A percentile compares a stretch with the other conserved stretches of the same genome.
Conservation (phyloP, 2,797 vertebrate genomes). For the Toxotes lorentzi region DNA sequence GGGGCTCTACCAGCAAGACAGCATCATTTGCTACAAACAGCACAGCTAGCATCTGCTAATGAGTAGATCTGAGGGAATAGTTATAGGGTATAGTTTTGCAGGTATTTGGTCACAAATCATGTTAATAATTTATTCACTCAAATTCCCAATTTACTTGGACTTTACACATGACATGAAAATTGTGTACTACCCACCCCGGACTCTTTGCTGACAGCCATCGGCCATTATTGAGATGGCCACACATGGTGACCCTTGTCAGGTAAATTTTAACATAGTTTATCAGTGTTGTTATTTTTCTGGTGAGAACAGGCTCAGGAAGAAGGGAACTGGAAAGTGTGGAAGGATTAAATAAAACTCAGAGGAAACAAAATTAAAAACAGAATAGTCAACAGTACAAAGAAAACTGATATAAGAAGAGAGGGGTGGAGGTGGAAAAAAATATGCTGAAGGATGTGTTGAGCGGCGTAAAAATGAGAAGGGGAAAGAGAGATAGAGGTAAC, state of each 20-base stretch:
- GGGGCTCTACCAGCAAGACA: background rate
- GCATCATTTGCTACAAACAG: background rate
- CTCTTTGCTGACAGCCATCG: background rate
- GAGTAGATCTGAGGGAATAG: background rate
- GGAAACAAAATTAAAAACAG: background rate
- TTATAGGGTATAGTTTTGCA: background rate
- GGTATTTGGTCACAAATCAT: background rate
- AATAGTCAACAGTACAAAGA: background rate
- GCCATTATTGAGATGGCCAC: background rate
- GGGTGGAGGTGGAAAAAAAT: background rate
- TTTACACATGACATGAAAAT: background rate
- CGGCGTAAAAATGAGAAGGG: constrained; percentile 42
- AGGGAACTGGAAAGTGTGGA: background rate
- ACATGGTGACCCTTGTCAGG: constrained; percentile 5
- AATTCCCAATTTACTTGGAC: background rate
- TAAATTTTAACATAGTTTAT: background rate
- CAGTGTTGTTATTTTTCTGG: background rate
- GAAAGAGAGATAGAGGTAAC: constrained; percentile 34
- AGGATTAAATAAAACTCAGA: background rate
- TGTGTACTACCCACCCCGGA: background rate
- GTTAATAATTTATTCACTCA: background rate
- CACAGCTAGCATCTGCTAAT: background rate
- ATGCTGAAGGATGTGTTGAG: constrained; percentile 1
- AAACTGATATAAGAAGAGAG: background rate
- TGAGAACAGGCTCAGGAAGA: background rate